These are phyloP conservation scores for Atherinomorus stipes DNA, from an alignment of 2,113 vertebrate species.

Conservation along the genomic window DNA sequence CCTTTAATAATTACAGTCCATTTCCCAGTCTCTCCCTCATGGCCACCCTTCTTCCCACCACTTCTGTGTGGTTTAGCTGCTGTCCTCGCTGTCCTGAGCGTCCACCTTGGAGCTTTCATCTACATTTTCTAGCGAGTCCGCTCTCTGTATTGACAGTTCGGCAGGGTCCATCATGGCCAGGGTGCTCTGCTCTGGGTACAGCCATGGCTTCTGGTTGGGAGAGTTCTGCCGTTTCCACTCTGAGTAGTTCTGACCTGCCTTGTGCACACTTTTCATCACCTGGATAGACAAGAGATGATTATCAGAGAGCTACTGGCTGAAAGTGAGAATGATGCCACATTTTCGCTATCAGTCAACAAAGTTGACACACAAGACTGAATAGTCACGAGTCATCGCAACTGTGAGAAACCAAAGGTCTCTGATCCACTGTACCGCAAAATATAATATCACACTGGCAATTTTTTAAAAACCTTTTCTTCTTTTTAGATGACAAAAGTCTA, in stretches of 20 bases:
- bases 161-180: conserved; percentile 79
- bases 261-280: conserved; percentile 83
- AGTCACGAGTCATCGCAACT: background rate
- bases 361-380: background rate
- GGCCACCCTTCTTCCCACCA: conserved; percentile 1
- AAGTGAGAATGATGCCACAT: conserved; percentile 17
- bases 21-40: background rate
- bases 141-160: conserved; percentile 82
- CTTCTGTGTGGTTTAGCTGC: conserved; percentile 54
- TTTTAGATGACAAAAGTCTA: too few relatives aligned
- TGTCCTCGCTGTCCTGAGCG: conserved; percentile 71
- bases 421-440: background rate
- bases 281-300: conserved; percentile 44
- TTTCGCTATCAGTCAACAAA: conserved; percentile 36
- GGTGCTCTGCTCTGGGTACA: conserved; percentile 81
- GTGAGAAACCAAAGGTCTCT: background rate
- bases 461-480: too few relatives aligned
- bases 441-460: background rate
- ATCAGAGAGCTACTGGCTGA: conserved; percentile 9
- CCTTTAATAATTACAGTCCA: conserved; percentile 6
- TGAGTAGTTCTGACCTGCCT: conserved; percentile 79
- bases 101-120: conserved; percentile 78
- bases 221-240: conserved; percentile 82
- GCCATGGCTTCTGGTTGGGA: conserved; percentile 81
- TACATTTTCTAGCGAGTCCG: conserved; percentile 84